Percentiles rank a stretch among this genome's conserved stretches.
Conservation (phyloP, 1,140 invertebrate genomes). For the Drosophila murphyi region DNA sequence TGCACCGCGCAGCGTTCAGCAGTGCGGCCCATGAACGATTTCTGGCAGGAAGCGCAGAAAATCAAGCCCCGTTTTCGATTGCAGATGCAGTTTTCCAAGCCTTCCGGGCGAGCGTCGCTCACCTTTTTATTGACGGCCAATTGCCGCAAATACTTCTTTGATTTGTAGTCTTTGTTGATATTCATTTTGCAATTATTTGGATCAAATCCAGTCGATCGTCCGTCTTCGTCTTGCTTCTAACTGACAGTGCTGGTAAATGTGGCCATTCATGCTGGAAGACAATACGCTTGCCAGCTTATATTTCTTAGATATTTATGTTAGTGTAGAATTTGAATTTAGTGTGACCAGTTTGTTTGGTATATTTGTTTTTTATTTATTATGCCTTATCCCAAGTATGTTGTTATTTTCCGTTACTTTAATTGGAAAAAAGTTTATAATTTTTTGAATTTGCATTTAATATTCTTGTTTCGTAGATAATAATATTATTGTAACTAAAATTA, state of each 20-base stretch:
- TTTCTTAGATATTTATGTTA: no score
- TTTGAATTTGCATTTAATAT: no score
- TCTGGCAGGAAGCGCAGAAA: conserved; percentile 42
- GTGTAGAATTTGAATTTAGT: no score
- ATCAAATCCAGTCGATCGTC: neutral
- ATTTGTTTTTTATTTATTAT: no score
- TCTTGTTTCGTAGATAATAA: no score
- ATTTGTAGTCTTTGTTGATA: conserved; percentile 1
- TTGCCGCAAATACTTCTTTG: conserved; percentile 14
- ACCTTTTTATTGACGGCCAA: neutral
- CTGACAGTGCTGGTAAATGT: conserved; percentile 6
- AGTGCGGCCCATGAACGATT: conserved; percentile 55
- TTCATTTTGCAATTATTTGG: conserved; percentile 16
- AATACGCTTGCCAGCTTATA: no score
- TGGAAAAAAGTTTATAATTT: no score
- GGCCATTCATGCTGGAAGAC: neutral
- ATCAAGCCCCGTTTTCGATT: conserved; percentile 44
- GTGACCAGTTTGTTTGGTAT: no score
- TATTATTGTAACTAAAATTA: no score
- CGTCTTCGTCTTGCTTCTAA: neutral
- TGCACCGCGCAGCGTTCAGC: conserved; percentile 43
- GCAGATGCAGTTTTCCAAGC: conserved; percentile 47
- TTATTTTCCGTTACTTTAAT: no score
- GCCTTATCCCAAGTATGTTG: no score
- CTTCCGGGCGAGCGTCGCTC: neutral